Evolutionary conservation across 2,888 invertebrate species (phyloP), one percentile per base, ranked within the genome.

Genomic region (Ptychoptera albimana): DNA sequence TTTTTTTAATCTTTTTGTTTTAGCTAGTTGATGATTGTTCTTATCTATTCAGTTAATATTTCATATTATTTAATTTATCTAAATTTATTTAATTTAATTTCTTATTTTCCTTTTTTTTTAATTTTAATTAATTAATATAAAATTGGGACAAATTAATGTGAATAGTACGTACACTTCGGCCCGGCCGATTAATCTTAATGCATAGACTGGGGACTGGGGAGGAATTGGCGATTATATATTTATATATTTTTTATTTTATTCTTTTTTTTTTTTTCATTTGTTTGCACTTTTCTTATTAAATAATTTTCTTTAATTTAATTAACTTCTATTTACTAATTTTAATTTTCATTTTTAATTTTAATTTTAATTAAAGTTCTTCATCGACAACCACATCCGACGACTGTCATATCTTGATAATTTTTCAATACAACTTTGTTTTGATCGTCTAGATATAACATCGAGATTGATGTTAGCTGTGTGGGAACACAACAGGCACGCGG

Each of bases 381-480:
- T 75, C 93, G 87, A 73, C 98, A 98, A 47, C 98, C 97, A 67
- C 98, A 98, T 46, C 92, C 92, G 56, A 87, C 81, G 51, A 97
- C 97, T 57, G 91, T 83, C 98, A 98, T 98, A 67, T 97, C 94
- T 70, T 92, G 87, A 71, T 98, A 98, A 71, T 89, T 94, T 71
- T 97, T 97, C 58, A 99, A 77, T 63, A 94, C 91, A 59, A 96
- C 92, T 69, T 88, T 91, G 63, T 85, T 84, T 66, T 83, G 79
- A 68, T 88, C 85, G 70, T 97, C 93, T 63, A 91, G 75, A 70
- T 96, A 98, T 53, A 98, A 77, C 84, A 98, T 91, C 49, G 94
- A 89, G 58, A 97, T 91, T 52, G 89, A 79, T 54, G 86, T 84
- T 50, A 96, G 78, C 61, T 89, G 83, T 49, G 93, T 94, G 39